These are phyloP conservation scores for Crocuta crocuta DNA, from an alignment of 2,113 vertebrate species.

Conservation along the genomic window DNA sequence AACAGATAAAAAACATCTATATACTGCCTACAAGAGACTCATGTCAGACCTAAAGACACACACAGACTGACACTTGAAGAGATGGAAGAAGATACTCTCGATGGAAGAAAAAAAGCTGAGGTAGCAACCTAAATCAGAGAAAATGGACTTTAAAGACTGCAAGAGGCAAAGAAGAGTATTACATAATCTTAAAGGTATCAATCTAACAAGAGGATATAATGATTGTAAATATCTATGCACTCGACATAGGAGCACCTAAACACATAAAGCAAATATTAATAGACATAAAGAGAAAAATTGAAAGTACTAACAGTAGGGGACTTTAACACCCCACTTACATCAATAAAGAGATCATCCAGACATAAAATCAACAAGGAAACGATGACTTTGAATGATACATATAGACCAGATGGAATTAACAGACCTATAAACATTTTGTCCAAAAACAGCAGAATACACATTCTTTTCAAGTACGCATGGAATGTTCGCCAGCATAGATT, in stretches of 20 bases:
- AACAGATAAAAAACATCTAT: background rate
- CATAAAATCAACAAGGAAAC: background rate
- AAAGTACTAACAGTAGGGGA: background rate
- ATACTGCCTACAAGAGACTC: background rate
- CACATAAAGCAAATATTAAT: background rate
- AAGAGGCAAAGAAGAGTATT: background rate
- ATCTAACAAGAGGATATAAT: background rate
- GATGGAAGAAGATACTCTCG: background rate
- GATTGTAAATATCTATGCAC: background rate
- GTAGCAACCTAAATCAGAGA: background rate
- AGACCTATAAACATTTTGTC: background rate
- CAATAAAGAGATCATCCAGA: background rate
- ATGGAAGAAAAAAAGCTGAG: background rate
- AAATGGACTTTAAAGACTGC: background rate
- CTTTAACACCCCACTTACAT: background rate
- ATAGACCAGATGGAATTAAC: background rate
- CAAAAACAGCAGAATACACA: background rate
- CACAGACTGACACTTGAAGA: background rate
- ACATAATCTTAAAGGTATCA: background rate
- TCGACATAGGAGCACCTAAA: background rate
- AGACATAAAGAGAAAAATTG: background rate
- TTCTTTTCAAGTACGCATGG: background rate
- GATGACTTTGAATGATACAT: background rate
- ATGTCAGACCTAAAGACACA: background rate
- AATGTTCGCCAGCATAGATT: background rate